Evolutionary conservation across 2,888 invertebrate species (phyloP).

Genomic region (Pammene aurita): DNA sequence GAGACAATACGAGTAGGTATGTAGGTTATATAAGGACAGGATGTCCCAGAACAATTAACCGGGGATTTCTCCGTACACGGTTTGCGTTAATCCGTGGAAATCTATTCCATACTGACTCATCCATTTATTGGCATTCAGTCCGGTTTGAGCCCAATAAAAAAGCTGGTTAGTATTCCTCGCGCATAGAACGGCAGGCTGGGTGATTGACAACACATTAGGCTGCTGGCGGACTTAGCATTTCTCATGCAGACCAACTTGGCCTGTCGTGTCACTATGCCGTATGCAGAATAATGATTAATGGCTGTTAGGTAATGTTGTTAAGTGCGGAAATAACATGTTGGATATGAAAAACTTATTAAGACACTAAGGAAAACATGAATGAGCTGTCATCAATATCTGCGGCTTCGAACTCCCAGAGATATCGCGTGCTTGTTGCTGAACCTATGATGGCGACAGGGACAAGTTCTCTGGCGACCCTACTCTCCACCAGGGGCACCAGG

Average conservation of each 20-base stretch:
- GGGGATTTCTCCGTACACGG: slow-evolving; percentile 21
- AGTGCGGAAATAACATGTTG: slow-evolving; percentile 17
- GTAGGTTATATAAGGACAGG: slow-evolving; percentile 10
- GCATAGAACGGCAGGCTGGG: slow-evolving; percentile 55
- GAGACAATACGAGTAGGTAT: too few species aligned
- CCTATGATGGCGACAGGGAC: background rate
- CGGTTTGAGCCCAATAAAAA: slow-evolving; percentile 59
- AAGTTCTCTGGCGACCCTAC: background rate
- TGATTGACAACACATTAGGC: slow-evolving; percentile 80
- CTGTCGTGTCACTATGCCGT: slow-evolving; percentile 63
- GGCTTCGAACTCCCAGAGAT: background rate
- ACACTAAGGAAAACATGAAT: background rate
- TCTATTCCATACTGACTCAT: slow-evolving; percentile 59
- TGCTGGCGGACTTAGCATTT: slow-evolving; percentile 61
- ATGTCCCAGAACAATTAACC: slow-evolving; percentile 33
- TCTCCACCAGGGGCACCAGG: background rate
- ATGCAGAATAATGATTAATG: slow-evolving; percentile 62
- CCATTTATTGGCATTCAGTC: slow-evolving; percentile 65
- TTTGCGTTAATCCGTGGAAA: slow-evolving; percentile 35
- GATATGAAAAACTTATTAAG: slow-evolving; percentile 1
- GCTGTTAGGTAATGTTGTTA: slow-evolving; percentile 9
- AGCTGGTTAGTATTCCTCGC: slow-evolving; percentile 65
- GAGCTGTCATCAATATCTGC: background rate
- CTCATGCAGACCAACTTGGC: slow-evolving; percentile 61
- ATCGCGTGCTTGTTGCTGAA: background rate